Base-by-base conservation (phyloP, 2,797 vertebrate species). In the Neosilurus mollespiculum region DNA sequence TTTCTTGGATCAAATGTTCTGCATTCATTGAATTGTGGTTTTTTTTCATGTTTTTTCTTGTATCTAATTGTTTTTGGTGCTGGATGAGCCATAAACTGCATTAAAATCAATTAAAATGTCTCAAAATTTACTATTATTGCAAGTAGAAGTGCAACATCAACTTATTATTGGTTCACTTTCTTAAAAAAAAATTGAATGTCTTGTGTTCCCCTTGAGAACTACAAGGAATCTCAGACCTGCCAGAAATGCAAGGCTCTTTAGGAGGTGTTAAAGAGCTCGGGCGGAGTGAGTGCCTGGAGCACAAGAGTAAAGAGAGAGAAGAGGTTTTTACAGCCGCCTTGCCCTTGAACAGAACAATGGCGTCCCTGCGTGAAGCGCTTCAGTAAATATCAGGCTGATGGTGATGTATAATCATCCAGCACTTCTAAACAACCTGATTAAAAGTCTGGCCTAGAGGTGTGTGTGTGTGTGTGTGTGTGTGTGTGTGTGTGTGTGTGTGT, bases 341-440 rank as follows among this genome's bases (percentile, higher is more conserved):
- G 86, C 87, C 92, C 91, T 93, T 91, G 88, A 83, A 83, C 61
- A 62, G 49, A 84, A 80, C 84, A 88, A 85, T 49, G 85, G 43
- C 77, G 73, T 73, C 80, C 81, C 54, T 61, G 14, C 72, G 72
- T 30, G 43, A 56, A 81, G 76, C 76, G 81, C 86, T 83, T 84
- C 81, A 86, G 90, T 87, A 91, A 89, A 92, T 89, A 88, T 90
- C 71, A 88, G 86, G 86, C 85, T 82, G 81, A 37, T 81, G 59
- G 78, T 77, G 81, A 83, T 75, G 54, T 77, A 82, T 84, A 83
- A 89, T 85, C 69, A 70, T 71, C 73, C 64, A 67, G 84, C 80
- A 87, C 75, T 83, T 83, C 85, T 83, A 80, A 86, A 78, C 75
- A 85, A 86, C 86, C 84, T 83, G 83, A 78, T 86, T 53, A 83